Percentiles rank a stretch among this genome's conserved stretches.
These are phyloP conservation scores for Thamnaconus septentrionalis DNA, from an alignment of 2,113 vertebrate genomes.

Conservation along the genomic window DNA sequence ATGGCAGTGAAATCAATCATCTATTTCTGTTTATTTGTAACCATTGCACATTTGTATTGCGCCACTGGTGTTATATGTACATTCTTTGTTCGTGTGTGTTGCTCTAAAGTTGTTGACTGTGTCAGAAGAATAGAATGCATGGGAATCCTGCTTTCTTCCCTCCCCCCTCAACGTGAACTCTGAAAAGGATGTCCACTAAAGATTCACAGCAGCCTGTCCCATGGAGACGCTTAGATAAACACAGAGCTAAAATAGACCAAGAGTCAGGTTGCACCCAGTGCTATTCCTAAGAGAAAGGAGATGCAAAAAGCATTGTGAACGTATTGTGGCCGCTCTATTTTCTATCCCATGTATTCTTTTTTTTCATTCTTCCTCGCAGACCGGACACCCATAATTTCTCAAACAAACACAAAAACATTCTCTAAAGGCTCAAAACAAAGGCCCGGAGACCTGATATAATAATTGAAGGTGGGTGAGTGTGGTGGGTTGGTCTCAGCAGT, in stretches of 20 bases:
- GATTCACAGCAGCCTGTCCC: conserved; percentile 68
- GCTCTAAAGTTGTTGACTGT: conserved; percentile 35
- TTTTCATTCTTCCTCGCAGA: conserved; percentile 51
- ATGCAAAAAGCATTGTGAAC: conserved; percentile 68
- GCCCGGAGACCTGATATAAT: conserved; percentile 73
- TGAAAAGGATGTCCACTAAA: conserved; percentile 72
- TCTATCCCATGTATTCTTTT: conserved; percentile 51
- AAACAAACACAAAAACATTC: conserved; percentile 70
- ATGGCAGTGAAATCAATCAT: neutral
- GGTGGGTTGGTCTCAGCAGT: conserved; percentile 57
- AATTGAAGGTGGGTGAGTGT: conserved; percentile 62
- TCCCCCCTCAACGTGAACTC: conserved; percentile 46
- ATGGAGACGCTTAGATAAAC: conserved; percentile 77
- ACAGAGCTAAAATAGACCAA: conserved; percentile 66
- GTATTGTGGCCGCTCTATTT: conserved; percentile 74
- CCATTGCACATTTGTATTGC: neutral
- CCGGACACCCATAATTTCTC: conserved; percentile 72
- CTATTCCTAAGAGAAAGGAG: conserved; percentile 69
- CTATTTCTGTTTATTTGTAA: neutral
- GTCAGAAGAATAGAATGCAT: conserved; percentile 64
- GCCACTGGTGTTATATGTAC: neutral
- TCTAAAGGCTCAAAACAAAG: conserved; percentile 66
- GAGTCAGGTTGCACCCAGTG: conserved; percentile 72
- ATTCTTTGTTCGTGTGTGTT: conserved; percentile 24
- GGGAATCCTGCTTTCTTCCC: conserved; percentile 60